Percentiles rank a stretch among this genome's conserved stretches.
These are phyloP conservation scores for Lepidothrix coronata DNA, from an alignment of 2,113 vertebrate genomes.

Conservation along the genomic window DNA sequence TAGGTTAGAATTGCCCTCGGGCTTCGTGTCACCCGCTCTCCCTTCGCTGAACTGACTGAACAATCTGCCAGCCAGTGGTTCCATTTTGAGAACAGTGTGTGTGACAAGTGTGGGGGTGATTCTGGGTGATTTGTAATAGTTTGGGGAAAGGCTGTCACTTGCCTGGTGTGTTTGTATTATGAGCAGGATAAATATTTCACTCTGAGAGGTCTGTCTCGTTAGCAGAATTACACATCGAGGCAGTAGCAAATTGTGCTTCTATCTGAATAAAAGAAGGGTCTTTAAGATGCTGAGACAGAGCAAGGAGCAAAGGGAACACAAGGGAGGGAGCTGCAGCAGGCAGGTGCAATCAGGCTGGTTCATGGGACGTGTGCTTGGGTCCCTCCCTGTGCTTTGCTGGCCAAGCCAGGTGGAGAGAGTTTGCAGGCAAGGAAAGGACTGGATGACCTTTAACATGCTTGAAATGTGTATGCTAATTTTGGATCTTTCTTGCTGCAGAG, in stretches of 20 bases:
- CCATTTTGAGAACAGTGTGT: neutral
- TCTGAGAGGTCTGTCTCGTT: neutral
- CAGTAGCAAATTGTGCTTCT: neutral
- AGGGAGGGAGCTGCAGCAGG: neutral
- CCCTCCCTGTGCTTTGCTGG: accelerated
- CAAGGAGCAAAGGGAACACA: neutral
- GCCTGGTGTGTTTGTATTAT: neutral
- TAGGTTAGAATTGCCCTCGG: neutral
- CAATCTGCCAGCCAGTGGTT: neutral
- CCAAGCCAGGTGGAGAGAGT: neutral
- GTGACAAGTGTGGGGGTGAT: conserved; percentile 4
- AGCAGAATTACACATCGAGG: neutral
- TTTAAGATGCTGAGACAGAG: neutral
- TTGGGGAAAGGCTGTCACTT: conserved; percentile 25
- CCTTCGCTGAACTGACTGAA: neutral
- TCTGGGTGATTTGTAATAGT: neutral
- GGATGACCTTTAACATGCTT: neutral
- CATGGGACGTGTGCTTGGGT: neutral
- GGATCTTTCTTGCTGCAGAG: neutral
- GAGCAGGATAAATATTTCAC: conserved; percentile 23
- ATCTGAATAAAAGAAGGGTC: neutral
- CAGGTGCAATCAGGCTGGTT: neutral
- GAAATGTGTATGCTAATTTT: neutral
- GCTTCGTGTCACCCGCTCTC: accelerated
- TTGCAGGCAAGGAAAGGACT: neutral